A percentile compares a stretch with the other conserved stretches of the same genome.
Evolutionary conservation across 2,888 invertebrate species (phyloP).

Genomic region (Phortica magna): DNA sequence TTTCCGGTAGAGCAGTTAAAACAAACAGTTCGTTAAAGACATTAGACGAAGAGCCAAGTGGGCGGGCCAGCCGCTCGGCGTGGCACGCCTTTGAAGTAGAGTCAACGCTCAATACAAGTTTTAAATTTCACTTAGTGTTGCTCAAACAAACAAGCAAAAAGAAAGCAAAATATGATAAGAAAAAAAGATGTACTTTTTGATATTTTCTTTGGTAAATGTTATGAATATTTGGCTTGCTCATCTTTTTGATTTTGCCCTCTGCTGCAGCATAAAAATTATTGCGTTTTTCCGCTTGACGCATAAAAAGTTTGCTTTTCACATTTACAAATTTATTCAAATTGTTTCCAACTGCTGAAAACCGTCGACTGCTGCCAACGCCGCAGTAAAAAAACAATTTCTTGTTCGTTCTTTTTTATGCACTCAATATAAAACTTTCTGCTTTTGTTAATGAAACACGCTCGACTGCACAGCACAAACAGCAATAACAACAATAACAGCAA

Average conservation of each 20-base stretch:
- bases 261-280: not conserved
- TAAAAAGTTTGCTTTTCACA: constrained; percentile 17
- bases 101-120: not conserved
- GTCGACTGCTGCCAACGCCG: not conserved
- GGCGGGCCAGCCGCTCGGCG: not conserved
- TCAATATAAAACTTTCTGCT: constrained; percentile 13
- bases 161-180: not conserved
- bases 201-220: not conserved
- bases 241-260: not conserved
- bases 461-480: constrained; percentile 20
- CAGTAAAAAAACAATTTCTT: not conserved
- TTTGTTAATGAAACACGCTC: constrained; percentile 27
- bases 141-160: not conserved
- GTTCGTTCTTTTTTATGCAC: not conserved
- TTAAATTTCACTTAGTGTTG: not conserved
- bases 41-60: no score
- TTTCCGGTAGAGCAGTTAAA: constrained; percentile 33
- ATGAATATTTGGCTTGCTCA: not conserved
- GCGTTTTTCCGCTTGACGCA: not conserved
- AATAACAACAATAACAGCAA: not conserved
- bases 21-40: constrained; percentile 29
- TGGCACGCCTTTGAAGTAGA: not conserved
- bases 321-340: constrained; percentile 24
- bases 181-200: constrained; percentile 1
- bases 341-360: constrained; percentile 10